A percentile compares a stretch with the other conserved stretches of the same genome.
phyloP scores from a whole-genome alignment of 2,797 vertebrate species.

The Rhynchotus rufescens region DNA sequence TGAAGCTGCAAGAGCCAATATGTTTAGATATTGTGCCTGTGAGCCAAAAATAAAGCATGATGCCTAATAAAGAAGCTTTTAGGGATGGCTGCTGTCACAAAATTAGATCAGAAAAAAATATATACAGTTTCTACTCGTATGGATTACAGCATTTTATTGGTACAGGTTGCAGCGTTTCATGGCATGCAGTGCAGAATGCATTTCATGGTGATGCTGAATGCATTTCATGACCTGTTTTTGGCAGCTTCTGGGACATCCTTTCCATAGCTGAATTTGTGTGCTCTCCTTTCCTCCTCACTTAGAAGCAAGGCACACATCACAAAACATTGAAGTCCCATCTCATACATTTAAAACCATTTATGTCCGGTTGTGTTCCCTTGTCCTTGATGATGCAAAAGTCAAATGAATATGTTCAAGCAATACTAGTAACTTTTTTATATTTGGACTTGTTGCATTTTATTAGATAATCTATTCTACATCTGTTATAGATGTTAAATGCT shows the following conservation, averaged over 20 bases:
- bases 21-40: slow-evolving; percentile 3
- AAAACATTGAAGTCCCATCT: slow-evolving; percentile 18
- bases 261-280: slow-evolving; percentile 16
- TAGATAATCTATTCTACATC: neutral
- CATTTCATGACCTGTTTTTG: slow-evolving; percentile 54
- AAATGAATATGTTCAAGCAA: slow-evolving; percentile 12
- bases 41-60: slow-evolving; percentile 24
- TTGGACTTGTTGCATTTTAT: slow-evolving; percentile 11
- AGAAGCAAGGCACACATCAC: slow-evolving; percentile 39
- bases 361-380: slow-evolving; percentile 6
- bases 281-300: slow-evolving; percentile 21
- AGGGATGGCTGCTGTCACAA: slow-evolving; percentile 40
- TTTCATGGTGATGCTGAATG: slow-evolving; percentile 39
- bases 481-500: neutral
- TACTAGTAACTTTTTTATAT: neutral
- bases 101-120: slow-evolving; percentile 17
- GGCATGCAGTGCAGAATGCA: slow-evolving; percentile 58
- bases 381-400: slow-evolving; percentile 9
- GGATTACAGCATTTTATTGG: neutral
- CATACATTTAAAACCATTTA: neutral
- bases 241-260: slow-evolving; percentile 43
- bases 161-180: slow-evolving; percentile 35
- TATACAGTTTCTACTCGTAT: neutral
- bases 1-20: neutral
- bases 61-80: slow-evolving; percentile 6